These are phyloP conservation scores for Belgica antarctica DNA, from an alignment of 2,888 invertebrate species.

Conservation along the genomic window DNA sequence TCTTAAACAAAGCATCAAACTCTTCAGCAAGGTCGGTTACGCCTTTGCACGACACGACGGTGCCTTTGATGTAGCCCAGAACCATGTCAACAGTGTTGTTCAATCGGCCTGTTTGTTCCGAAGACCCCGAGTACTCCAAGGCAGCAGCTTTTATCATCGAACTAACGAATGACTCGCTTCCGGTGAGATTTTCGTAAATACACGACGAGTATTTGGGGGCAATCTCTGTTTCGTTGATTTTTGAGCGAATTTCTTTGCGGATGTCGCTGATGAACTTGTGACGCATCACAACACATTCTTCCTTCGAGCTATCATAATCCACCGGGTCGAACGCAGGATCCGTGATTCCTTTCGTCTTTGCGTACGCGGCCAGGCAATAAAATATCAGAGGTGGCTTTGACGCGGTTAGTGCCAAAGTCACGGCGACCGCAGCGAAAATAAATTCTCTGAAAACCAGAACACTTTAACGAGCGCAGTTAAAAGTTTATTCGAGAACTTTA, in stretches of 20 bases:
- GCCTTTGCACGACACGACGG: neutral
- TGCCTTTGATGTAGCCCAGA: neutral
- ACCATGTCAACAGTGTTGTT: neutral
- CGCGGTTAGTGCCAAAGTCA: neutral
- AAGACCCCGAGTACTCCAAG: neutral
- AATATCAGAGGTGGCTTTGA: neutral
- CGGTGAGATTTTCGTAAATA: slow-evolving; percentile 30
- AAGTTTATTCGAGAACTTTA: neutral
- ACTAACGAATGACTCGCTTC: slow-evolving; percentile 31
- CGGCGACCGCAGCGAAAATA: neutral
- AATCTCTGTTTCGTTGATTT: slow-evolving; percentile 24
- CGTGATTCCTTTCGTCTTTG: slow-evolving; percentile 18
- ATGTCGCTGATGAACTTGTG: slow-evolving; percentile 28
- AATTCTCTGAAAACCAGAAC: neutral
- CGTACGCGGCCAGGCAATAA: slow-evolving; percentile 28
- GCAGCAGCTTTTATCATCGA: slow-evolving; percentile 28
- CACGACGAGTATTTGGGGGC: slow-evolving; percentile 7
- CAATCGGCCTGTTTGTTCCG: neutral
- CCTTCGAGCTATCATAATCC: neutral
- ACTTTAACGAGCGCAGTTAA: neutral
- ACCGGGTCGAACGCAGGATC: neutral
- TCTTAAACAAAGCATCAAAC: slow-evolving; percentile 12
- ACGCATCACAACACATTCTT: neutral
- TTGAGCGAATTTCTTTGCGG: slow-evolving; percentile 32
- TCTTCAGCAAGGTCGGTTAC: neutral